A percentile compares a stretch with the other conserved stretches of the same genome.
phyloP scores from a whole-genome alignment of 2,888 invertebrate genomes.

The Yponomeuta sedellus region DNA sequence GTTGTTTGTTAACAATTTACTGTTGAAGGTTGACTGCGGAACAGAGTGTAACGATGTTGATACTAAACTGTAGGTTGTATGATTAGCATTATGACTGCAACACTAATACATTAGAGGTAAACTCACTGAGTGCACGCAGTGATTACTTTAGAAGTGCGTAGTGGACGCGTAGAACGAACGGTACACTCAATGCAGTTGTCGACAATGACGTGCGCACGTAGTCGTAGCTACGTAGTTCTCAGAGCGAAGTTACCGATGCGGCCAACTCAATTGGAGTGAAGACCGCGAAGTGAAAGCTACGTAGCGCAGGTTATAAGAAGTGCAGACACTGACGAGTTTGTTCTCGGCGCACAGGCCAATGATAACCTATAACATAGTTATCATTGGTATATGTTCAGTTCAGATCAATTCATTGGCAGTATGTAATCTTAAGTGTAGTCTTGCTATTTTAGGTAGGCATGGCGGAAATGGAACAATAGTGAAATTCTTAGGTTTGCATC shows the following conservation, averaged over 20 bases:
- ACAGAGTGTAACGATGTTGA: not conserved
- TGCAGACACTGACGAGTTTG: constrained; percentile 74
- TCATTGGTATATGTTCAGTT: constrained; percentile 68
- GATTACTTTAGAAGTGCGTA: constrained; percentile 68
- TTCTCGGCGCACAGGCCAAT: constrained; percentile 77
- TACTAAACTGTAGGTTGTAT: not conserved
- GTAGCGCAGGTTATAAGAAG: constrained; percentile 76
- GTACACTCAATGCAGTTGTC: constrained; percentile 66
- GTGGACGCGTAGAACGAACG: constrained; percentile 63
- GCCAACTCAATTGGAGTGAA: constrained; percentile 67
- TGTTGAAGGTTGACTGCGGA: not conserved
- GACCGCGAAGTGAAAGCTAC: constrained; percentile 73
- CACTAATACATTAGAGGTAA: constrained; percentile 56
- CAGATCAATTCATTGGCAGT: constrained; percentile 44
- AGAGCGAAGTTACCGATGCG: constrained; percentile 68
- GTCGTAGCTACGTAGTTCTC: constrained; percentile 70
- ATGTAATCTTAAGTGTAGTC: constrained; percentile 52
- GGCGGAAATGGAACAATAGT: not conserved
- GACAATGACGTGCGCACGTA: constrained; percentile 67
- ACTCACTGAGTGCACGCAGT: constrained; percentile 76
- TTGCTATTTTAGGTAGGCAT: not conserved
- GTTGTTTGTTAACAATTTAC: not conserved
- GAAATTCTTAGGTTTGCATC: not conserved
- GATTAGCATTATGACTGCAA: constrained; percentile 33
- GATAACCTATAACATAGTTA: constrained; percentile 78